A percentile compares a stretch with the other conserved stretches of the same genome.
These are phyloP conservation scores for Agrotis exclamationis DNA, from an alignment of 2,888 invertebrate genomes.

Conservation along the genomic window DNA sequence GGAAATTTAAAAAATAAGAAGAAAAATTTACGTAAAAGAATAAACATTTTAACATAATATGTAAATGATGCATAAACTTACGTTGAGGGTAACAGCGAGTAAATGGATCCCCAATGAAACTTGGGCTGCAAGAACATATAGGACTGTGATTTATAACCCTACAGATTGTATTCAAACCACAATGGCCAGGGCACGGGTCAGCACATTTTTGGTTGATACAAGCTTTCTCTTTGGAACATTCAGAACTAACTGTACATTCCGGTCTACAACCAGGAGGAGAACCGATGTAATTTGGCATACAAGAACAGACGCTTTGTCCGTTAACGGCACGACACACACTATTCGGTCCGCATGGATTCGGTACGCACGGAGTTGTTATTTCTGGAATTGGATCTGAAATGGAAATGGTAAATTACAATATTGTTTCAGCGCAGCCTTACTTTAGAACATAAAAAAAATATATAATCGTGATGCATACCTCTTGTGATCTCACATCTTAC, in stretches of 20 bases:
- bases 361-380: constrained; percentile 92
- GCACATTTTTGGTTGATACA: constrained; percentile 95
- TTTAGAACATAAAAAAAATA: constrained; percentile 1
- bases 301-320: constrained; percentile 94
- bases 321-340: constrained; percentile 94
- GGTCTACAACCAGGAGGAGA: constrained; percentile 95
- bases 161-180: constrained; percentile 93
- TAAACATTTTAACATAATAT: background rate
- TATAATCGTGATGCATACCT: constrained; percentile 71
- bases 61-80: constrained; percentile 72
- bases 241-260: constrained; percentile 95
- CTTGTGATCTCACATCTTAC: constrained; percentile 88
- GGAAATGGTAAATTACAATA: constrained; percentile 10
- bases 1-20: constrained; percentile 17
- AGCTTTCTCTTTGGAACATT: constrained; percentile 93
- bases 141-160: constrained; percentile 95
- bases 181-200: constrained; percentile 94
- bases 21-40: background rate
- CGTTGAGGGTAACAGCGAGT: constrained; percentile 91
- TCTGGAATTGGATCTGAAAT: constrained; percentile 82
- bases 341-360: constrained; percentile 95
- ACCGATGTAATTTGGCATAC: constrained; percentile 93
- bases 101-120: constrained; percentile 93
- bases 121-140: constrained; percentile 93
- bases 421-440: background rate